Percentiles rank a stretch among this genome's conserved stretches.
These are phyloP conservation scores for Hephaestus fuliginosus DNA, from an alignment of 2,797 vertebrate species.

Conservation along the genomic window DNA sequence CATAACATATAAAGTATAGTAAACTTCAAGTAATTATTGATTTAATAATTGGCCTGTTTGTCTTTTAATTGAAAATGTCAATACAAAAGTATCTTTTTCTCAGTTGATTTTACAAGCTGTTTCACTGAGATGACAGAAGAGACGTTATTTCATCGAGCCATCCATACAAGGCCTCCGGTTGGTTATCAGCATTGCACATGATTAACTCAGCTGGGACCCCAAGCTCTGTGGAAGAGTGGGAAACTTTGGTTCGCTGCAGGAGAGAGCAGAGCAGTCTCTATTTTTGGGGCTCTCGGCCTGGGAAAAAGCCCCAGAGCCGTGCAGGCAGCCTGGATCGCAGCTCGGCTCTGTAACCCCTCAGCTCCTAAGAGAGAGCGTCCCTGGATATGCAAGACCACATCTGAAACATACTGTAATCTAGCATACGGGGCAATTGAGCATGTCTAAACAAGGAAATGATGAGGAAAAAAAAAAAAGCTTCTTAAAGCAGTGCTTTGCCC, in stretches of 20 bases:
- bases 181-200: constrained; percentile 46
- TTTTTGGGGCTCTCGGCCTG: constrained; percentile 82
- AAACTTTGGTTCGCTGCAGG: constrained; percentile 66
- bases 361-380: constrained; percentile 68
- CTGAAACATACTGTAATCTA: constrained; percentile 60
- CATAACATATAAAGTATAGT: neutral
- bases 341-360: constrained; percentile 66
- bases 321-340: constrained; percentile 64
- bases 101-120: neutral
- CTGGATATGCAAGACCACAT: constrained; percentile 63
- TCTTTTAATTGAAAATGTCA: neutral
- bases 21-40: neutral
- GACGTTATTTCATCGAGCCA: constrained; percentile 14
- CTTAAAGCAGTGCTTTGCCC: constrained; percentile 24
- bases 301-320: constrained; percentile 77
- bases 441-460: constrained; percentile 68
- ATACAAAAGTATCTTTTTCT: neutral
- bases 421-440: constrained; percentile 35
- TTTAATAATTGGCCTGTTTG: neutral
- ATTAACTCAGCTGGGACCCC: constrained; percentile 69
- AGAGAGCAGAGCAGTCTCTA: constrained; percentile 73
- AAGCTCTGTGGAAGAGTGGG: constrained; percentile 69
- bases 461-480: constrained; percentile 6
- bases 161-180: constrained; percentile 5
- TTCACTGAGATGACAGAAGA: constrained; percentile 16